Conservation (phyloP, 2,113 vertebrate genomes). For the Chaetura pelagica region DNA sequence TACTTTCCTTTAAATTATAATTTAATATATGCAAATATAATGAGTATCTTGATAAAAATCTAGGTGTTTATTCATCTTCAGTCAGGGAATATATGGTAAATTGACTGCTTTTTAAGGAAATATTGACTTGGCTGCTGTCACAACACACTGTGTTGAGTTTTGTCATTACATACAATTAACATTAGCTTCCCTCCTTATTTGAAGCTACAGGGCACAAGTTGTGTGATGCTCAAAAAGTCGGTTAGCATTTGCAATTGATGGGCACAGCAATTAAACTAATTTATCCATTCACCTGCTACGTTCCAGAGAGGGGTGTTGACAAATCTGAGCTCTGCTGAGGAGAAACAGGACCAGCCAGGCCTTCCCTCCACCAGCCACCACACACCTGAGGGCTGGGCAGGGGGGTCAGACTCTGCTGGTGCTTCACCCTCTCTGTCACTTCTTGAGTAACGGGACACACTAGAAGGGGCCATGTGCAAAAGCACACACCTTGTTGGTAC, state of each 20-base stretch:
- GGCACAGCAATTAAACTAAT: neutral
- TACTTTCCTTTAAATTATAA: neutral
- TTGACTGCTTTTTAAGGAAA: neutral
- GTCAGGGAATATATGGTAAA: neutral
- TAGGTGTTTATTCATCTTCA: neutral
- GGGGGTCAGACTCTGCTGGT: rapidly evolving
- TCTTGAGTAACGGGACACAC: rapidly evolving
- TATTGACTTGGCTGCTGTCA: neutral
- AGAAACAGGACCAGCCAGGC: rapidly evolving
- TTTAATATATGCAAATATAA: neutral
- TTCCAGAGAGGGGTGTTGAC: neutral
- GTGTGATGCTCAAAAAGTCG: neutral
- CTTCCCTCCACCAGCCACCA: neutral
- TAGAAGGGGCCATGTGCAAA: neutral
- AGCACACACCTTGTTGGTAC: rapidly evolving
- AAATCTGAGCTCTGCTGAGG: rapidly evolving
- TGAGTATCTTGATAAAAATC: neutral
- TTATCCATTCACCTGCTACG: neutral
- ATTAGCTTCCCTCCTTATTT: neutral
- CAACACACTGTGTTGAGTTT: neutral
- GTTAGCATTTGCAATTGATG: neutral
- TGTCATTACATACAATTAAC: neutral
- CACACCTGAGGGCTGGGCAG: rapidly evolving
- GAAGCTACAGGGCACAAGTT: rapidly evolving
- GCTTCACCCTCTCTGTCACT: rapidly evolving